Percentiles rank a stretch among this genome's conserved stretches.
phyloP scores from a whole-genome alignment of 2,797 vertebrate species.

The Spinibarbus caldwelli region DNA sequence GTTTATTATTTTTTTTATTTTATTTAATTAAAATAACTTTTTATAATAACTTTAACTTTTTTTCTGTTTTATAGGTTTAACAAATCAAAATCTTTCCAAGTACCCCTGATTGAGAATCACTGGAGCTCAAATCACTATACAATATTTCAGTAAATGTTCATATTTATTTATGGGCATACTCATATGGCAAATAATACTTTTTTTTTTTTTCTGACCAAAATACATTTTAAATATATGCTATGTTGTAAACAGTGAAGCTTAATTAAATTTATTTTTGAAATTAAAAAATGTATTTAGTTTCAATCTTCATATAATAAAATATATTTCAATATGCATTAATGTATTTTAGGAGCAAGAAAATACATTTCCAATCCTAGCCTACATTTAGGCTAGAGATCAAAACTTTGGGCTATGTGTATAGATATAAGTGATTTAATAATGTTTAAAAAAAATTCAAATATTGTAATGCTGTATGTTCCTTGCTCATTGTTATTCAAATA shows the following conservation, averaged over 20 bases:
- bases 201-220: no score
- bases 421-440: not conserved
- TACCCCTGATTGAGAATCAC: no score
- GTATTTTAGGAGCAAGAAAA: no score
- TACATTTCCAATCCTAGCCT: no score
- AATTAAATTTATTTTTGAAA: not conserved
- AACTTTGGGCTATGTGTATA: not conserved
- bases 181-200: no score
- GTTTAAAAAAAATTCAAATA: no score
- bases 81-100: not conserved
- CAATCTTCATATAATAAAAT: not conserved
- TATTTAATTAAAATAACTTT: not conserved
- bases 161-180: no score
- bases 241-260: not conserved
- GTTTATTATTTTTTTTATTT: not conserved
- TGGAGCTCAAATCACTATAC: no score
- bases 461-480: not conserved
- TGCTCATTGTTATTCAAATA: not conserved
- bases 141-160: no score
- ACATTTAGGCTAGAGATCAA: not conserved
- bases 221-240: not conserved
- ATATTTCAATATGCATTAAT: not conserved
- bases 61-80: not conserved
- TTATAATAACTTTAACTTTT: no score
- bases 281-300: not conserved